phyloP scores from a whole-genome alignment of 2,113 vertebrate genomes.

The Brachionichthys hirsutus region DNA sequence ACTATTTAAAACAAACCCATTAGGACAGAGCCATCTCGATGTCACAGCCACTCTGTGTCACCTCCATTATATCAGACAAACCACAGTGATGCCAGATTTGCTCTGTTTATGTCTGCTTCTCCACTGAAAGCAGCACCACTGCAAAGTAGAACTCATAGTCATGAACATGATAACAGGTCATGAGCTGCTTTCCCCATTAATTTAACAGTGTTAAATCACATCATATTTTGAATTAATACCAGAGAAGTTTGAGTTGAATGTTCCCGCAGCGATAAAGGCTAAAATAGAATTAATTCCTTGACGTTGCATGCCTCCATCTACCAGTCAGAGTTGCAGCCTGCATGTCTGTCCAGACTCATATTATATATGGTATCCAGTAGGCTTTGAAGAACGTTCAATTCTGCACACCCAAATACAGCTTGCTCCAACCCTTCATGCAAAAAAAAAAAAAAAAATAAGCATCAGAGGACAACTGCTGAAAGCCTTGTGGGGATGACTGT shows the following conservation, averaged over 20 bases:
- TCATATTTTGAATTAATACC: too few species aligned
- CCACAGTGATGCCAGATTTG: slow-evolving; percentile 18
- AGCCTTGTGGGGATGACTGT: too few species aligned
- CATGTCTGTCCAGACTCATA: slow-evolving; percentile 6
- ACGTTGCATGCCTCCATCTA: too few species aligned
- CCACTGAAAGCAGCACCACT: slow-evolving; percentile 1
- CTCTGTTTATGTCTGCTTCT: slow-evolving; percentile 11
- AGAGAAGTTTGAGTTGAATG: too few species aligned
- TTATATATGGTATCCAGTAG: too few species aligned
- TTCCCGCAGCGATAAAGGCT: too few species aligned
- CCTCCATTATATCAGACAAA: slow-evolving; percentile 28
- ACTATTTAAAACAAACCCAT: slow-evolving; percentile 40
- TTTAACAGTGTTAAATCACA: not conserved
- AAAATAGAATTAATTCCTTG: too few species aligned
- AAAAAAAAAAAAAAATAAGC: too few species aligned
- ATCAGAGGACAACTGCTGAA: too few species aligned
- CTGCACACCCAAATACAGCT: too few species aligned
- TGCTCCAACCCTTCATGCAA: too few species aligned
- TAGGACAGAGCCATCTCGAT: slow-evolving; percentile 35
- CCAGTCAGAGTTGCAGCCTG: slow-evolving; percentile 16
- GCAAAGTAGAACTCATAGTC: slow-evolving; percentile 25
- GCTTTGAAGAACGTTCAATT: too few species aligned
- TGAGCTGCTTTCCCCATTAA: slow-evolving; percentile 8
- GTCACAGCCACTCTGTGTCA: slow-evolving; percentile 48
- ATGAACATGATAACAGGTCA: slow-evolving; percentile 21